Percentiles rank a stretch among this genome's conserved stretches.
Evolutionary conservation across 2,797 vertebrate species (phyloP).

Genomic region (Gastrophryne carolinensis): DNA sequence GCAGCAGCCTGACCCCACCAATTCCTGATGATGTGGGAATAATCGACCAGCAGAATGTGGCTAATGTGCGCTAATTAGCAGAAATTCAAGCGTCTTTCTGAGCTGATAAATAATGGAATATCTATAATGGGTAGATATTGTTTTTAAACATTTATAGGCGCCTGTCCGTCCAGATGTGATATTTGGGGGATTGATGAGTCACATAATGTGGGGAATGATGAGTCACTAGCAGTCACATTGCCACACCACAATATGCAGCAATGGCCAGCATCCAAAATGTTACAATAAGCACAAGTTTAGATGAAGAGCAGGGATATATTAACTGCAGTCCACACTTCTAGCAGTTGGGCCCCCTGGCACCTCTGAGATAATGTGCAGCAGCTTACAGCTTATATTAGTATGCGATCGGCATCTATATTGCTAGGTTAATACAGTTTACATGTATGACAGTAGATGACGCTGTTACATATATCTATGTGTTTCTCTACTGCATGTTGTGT

Average conservation of each 20-base stretch:
- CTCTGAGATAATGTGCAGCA: too few relatives aligned
- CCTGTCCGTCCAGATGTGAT: not conserved
- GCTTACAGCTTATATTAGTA: too few relatives aligned
- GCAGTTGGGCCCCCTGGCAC: too few relatives aligned
- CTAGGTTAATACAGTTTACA: too few relatives aligned
- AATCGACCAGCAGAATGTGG: not conserved
- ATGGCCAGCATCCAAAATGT: too few relatives aligned
- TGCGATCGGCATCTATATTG: too few relatives aligned
- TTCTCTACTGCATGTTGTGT: too few relatives aligned
- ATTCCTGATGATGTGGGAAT: not conserved
- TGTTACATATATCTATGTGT: too few relatives aligned
- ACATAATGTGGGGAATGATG: not conserved
- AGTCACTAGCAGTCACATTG: conserved; percentile 38
- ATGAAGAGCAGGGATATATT: too few relatives aligned
- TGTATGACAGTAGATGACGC: too few relatives aligned
- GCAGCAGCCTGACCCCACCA: not conserved
- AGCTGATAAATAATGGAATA: conserved; percentile 3
- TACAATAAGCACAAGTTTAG: too few relatives aligned
- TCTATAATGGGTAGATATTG: not conserved
- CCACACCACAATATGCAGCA: not conserved
- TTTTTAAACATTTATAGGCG: not conserved
- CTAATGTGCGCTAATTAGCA: not conserved
- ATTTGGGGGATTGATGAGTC: not conserved
- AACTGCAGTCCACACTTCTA: too few relatives aligned
- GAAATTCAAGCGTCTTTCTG: not conserved